Base-by-base conservation (phyloP, 1,140 invertebrate genomes). In the Littorina saxatilis region DNA sequence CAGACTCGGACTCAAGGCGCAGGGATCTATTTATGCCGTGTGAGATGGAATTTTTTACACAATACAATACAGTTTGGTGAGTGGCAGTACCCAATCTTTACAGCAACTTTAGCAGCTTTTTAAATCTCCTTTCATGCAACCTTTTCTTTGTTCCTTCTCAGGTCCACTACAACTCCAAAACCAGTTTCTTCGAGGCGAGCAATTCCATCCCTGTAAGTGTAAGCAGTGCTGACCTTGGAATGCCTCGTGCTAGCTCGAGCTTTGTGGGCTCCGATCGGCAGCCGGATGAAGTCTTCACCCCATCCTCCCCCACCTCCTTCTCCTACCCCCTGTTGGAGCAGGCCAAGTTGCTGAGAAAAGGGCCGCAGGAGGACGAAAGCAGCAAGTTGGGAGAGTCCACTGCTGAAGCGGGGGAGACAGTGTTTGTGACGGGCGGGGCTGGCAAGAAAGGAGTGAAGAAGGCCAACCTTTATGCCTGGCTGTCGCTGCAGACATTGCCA, bases 401-500 rank as follows among this genome's bases (percentile, higher is more conserved):
- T n/a, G 35, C n/a, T 0, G 55, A 78, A 29, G 76, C 35, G 58
- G 55, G 37, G 15, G 76, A 78, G 58, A 29, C 23, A 11, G 3
- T 39, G 4, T 78, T 47, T 15, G 35, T 40, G 35, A 63, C 23
- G 73, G 58, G 82, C 84, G 27, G 66, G 61, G 43, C 27, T 32
- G 75, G 29, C 68, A 84, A 66, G 43, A 79, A 76, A 43, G 66
- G 75, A 35, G 95, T 95, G 0, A 99, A 99, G 91, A 97, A 98
- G 85, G 98, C 97, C 2, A 96, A 96, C 70, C 93, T 99, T 0
- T 98, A 98, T 92, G 97, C 97, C 23, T 99, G 97, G 98, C 96
- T 98, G 93, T 98, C 97, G 1, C 92, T 99, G 39, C 97, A 99
- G 90, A 98, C 97, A 88, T 97, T 99, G 83, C 97, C 98, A 0